phyloP scores from a whole-genome alignment of 2,888 invertebrate genomes.

The Sesia apiformis region DNA sequence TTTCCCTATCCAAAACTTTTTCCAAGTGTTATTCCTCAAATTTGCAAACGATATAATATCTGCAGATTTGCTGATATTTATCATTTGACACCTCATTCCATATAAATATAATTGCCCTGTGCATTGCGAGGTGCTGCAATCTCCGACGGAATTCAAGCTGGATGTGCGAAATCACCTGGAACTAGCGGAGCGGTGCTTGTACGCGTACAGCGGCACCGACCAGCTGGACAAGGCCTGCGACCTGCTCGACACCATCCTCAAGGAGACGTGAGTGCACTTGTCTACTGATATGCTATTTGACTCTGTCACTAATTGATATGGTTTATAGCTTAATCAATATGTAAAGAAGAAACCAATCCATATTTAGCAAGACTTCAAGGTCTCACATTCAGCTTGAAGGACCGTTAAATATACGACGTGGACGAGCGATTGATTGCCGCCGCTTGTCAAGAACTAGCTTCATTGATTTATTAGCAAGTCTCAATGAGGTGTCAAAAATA shows the following conservation, averaged over 20 bases:
- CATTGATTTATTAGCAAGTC: no score
- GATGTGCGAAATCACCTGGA: constrained; percentile 73
- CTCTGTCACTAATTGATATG: no score
- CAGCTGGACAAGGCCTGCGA: constrained; percentile 77
- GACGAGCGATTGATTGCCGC: no score
- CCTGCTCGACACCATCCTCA: constrained; percentile 68
- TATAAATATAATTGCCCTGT: neutral
- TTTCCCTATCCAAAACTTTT: no score
- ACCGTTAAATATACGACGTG: no score
- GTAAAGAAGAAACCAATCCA: no score
- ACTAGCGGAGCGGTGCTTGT: constrained; percentile 78
- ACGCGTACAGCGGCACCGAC: constrained; percentile 76
- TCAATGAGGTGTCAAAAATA: no score
- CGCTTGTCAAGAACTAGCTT: no score
- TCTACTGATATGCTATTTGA: neutral
- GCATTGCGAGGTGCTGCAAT: constrained; percentile 41
- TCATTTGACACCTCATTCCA: neutral
- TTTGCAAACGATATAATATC: neutral
- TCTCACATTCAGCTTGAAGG: neutral
- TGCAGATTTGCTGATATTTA: neutral
- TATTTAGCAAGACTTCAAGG: no score
- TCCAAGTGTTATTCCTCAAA: no score
- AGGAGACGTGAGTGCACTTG: constrained; percentile 33
- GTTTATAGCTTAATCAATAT: no score
- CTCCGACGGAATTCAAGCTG: constrained; percentile 58